phyloP scores from a whole-genome alignment of 2,113 vertebrate species.

The Ploceus nigricollis region DNA sequence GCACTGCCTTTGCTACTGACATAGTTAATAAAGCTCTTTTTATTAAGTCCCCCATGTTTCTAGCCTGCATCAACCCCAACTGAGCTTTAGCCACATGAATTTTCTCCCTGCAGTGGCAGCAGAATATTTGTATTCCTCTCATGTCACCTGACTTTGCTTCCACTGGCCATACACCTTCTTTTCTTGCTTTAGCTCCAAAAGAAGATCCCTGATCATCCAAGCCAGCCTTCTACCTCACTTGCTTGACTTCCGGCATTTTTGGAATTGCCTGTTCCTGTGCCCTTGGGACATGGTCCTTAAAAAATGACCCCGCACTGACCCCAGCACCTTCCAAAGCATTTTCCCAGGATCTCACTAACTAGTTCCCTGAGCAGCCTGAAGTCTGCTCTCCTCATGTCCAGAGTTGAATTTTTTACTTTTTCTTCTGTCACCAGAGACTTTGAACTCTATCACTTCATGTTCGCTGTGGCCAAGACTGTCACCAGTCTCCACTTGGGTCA shows the following conservation, averaged over 20 bases:
- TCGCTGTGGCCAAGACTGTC: background rate
- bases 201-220: background rate
- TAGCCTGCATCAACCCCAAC: background rate
- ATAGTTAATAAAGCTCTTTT: background rate
- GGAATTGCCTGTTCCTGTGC: background rate
- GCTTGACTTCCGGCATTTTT: background rate
- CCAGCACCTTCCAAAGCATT: background rate
- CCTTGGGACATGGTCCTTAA: background rate
- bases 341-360: background rate
- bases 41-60: fast-evolving
- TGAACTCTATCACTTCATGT: background rate
- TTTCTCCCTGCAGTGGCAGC: background rate
- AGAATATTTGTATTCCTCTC: background rate
- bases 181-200: background rate
- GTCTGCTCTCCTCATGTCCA: background rate
- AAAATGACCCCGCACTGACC: too few species aligned
- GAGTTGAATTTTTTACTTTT: background rate
- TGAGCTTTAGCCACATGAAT: background rate
- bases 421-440: background rate
- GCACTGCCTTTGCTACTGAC: background rate
- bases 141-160: background rate
- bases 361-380: background rate
- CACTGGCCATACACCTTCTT: background rate
- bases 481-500: background rate
- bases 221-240: background rate